Evolutionary conservation across 2,797 vertebrate species (phyloP).

Genomic region (Eospalax fontanierii): DNA sequence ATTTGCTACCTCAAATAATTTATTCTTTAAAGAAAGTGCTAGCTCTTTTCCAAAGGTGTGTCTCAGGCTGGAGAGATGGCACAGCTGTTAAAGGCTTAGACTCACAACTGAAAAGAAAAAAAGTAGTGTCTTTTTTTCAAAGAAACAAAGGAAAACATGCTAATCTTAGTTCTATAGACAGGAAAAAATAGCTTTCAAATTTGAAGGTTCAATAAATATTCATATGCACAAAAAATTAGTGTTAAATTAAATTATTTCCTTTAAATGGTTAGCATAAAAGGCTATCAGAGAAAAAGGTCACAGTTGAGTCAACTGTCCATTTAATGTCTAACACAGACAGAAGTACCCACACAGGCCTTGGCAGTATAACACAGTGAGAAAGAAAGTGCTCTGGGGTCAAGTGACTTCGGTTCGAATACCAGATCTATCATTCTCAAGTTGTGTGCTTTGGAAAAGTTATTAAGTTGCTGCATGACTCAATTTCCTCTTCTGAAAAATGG

Average conservation of each 20-base stretch:
- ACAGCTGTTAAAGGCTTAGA: not conserved
- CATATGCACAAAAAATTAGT: not conserved
- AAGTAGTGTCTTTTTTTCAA: not conserved
- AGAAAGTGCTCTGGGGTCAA: not conserved
- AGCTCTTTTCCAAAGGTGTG: not conserved
- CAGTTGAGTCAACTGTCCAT: not conserved
- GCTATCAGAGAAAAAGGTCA: not conserved
- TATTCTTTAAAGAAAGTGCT: not conserved
- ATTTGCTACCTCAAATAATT: conserved; percentile 24
- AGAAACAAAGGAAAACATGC: not conserved
- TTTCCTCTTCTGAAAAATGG: not conserved
- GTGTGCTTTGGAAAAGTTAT: not conserved
- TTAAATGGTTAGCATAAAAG: conserved; percentile 36
- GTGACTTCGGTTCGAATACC: not conserved
- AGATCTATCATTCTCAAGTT: not conserved
- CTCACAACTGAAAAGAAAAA: not conserved
- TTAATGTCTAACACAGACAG: not conserved
- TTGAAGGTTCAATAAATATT: not conserved
- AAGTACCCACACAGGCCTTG: not conserved
- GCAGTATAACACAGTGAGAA: not conserved
- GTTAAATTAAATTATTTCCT: not conserved
- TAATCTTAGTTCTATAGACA: not conserved
- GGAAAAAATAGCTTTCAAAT: not conserved
- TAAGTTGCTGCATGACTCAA: not conserved
- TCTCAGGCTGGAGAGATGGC: not conserved